Evolutionary conservation across 2,113 vertebrate genomes (phyloP).

Genomic region (Notothenia rossii): DNA sequence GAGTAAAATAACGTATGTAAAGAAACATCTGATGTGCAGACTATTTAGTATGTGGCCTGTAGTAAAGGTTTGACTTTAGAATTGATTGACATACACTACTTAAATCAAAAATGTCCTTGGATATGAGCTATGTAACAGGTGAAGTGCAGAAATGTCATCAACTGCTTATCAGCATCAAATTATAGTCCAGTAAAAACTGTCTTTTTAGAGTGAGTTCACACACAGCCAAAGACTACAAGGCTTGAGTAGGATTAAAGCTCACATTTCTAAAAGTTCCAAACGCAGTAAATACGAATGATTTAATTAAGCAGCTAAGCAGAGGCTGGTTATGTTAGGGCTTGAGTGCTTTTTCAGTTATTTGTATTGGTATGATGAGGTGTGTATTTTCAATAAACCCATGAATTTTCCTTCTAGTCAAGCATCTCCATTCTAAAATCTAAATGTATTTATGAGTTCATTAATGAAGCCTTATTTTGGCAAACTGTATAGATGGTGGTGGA

Average conservation of each 20-base stretch:
- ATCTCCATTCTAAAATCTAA: slow-evolving; percentile 29
- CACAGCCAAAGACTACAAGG: slow-evolving; percentile 1
- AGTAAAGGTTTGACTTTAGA: slow-evolving; percentile 56
- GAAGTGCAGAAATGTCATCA: slow-evolving; percentile 54
- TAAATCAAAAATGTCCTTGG: slow-evolving; percentile 42
- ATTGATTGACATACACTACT: slow-evolving; percentile 58
- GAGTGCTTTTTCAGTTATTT: slow-evolving; percentile 2
- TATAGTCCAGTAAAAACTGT: slow-evolving; percentile 38
- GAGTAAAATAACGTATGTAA: not conserved
- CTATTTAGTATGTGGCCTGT: slow-evolving; percentile 39
- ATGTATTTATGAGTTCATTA: slow-evolving; percentile 73
- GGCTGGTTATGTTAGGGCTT: not conserved
- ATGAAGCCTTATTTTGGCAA: slow-evolving; percentile 76
- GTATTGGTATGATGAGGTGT: slow-evolving; percentile 15
- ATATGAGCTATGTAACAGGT: slow-evolving; percentile 50
- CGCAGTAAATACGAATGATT: not conserved
- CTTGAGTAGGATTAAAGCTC: slow-evolving; percentile 35
- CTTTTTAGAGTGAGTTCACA: slow-evolving; percentile 9
- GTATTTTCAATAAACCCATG: slow-evolving; percentile 38
- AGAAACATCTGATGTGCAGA: slow-evolving; percentile 2
- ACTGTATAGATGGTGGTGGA: slow-evolving; percentile 54
- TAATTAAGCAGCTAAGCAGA: not conserved
- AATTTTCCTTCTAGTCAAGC: slow-evolving; percentile 30
- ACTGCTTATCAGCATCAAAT: slow-evolving; percentile 49
- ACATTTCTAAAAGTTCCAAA: slow-evolving; percentile 16